Conservation (phyloP, 2,797 vertebrate species). For the Loriculus beryllinus region DNA sequence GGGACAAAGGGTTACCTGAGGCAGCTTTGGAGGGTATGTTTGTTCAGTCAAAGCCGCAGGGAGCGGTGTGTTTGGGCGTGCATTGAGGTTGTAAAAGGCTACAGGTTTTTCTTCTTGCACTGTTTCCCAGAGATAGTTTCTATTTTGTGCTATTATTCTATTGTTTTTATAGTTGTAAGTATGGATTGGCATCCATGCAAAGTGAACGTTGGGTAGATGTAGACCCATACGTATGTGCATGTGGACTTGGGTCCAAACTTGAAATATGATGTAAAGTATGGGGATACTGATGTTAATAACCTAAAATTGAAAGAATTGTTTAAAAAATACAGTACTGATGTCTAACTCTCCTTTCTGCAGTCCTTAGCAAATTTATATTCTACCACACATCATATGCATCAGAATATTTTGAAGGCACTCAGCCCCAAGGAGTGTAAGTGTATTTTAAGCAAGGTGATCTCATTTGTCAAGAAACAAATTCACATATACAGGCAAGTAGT, state of each 20-base stretch:
- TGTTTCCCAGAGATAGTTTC: not conserved
- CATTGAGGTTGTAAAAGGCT: not conserved
- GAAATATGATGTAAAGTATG: rapidly evolving
- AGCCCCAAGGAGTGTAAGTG: not conserved
- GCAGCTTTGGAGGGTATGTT: not conserved
- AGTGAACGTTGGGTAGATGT: not conserved
- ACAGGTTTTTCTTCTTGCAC: not conserved
- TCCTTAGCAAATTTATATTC: not conserved
- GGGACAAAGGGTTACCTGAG: not conserved
- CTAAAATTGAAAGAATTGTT: not conserved
- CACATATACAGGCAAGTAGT: not conserved
- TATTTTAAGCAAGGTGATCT: not conserved
- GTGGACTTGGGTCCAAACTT: not conserved
- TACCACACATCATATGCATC: not conserved
- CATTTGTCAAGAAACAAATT: not conserved
- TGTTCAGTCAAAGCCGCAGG: not conserved
- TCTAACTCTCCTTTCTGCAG: not conserved
- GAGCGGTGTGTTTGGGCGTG: not conserved
- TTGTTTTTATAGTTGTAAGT: not conserved
- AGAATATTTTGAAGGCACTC: not conserved
- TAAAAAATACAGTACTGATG: not conserved
- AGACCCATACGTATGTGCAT: not conserved
- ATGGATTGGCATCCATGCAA: not conserved
- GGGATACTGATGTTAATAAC: not conserved
- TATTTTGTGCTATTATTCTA: not conserved